Evolutionary conservation across 2,888 invertebrate species (phyloP).

Genomic region (Drosophila vallismaia): DNA sequence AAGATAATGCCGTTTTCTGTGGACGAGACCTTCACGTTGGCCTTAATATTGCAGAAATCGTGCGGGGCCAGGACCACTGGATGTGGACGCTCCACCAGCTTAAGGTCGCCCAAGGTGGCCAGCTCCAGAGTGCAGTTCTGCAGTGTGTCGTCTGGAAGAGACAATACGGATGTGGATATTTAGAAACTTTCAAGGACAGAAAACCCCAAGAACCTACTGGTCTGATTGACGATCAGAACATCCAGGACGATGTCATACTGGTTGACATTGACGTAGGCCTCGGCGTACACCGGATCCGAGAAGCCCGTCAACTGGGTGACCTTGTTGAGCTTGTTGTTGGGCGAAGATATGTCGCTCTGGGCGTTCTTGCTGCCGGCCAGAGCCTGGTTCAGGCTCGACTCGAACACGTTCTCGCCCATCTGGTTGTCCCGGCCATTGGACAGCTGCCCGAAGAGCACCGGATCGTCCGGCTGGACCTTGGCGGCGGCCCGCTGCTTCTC

Average conservation of each 20-base stretch:
- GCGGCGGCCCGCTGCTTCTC: constrained; percentile 88
- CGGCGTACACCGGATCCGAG: constrained; percentile 99
- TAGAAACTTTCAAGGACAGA: background rate
- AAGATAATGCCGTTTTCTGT: constrained; percentile 99
- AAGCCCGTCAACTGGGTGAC: constrained; percentile 99
- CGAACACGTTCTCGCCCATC: constrained; percentile 91
- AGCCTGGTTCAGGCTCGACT: constrained; percentile 95
- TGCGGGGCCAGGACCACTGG: constrained; percentile 97
- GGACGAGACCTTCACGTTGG: constrained; percentile 99
- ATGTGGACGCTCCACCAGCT: constrained; percentile 98
- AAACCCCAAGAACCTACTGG: constrained; percentile 85
- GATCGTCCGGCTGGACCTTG: constrained; percentile 93
- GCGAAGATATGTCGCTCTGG: constrained; percentile 85
- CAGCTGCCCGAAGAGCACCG: constrained; percentile 92
- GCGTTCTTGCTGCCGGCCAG: constrained; percentile 87
- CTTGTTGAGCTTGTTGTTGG: constrained; percentile 87
- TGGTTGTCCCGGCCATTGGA: constrained; percentile 87
- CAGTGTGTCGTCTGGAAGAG: constrained; percentile 91
- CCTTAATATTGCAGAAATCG: constrained; percentile 99
- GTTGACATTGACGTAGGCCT: constrained; percentile 99
- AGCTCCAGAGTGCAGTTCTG: constrained; percentile 99
- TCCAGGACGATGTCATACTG: constrained; percentile 99
- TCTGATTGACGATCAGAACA: constrained; percentile 99
- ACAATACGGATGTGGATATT: too few species aligned
- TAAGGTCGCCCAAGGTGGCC: constrained; percentile 98